These are phyloP conservation scores for Drosophila malerkotliana DNA, from an alignment of 1,140 invertebrate species.

Conservation along the genomic window DNA sequence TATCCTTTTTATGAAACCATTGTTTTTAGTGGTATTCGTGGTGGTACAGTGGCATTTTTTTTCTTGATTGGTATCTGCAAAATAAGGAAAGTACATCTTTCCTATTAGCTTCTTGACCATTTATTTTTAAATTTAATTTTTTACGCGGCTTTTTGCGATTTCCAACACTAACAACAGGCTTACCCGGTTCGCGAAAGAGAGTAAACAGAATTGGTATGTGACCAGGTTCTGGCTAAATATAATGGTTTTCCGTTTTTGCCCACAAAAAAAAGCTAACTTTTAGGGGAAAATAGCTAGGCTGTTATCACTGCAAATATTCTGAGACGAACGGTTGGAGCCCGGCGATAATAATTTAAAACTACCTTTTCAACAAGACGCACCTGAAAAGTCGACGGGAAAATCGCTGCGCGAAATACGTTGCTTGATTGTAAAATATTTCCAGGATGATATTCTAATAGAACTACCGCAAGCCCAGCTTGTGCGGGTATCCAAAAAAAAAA, in stretches of 20 bases:
- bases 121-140: no score
- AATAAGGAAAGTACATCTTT: no score
- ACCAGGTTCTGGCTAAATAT: no score
- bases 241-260: not conserved
- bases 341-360: conserved; percentile 2
- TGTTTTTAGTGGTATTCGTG: no score
- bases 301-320: not conserved
- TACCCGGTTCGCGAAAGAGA: no score
- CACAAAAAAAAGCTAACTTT: not conserved
- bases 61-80: no score
- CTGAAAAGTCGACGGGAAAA: conserved; percentile 1
- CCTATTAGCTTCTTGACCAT: no score
- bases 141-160: no score
- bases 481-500: conserved; percentile 4
- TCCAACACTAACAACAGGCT: no score
- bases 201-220: no score
- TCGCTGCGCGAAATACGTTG: not conserved
- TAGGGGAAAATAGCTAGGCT: not conserved
- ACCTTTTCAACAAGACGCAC: not conserved
- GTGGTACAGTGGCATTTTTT: no score
- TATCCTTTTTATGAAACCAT: not conserved
- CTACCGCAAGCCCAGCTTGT: not conserved
- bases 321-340: conserved; percentile 2
- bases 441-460: not conserved
- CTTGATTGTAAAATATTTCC: not conserved